Conservation (phyloP, 2,113 vertebrate species). For the Mystacornis crossleyi region DNA sequence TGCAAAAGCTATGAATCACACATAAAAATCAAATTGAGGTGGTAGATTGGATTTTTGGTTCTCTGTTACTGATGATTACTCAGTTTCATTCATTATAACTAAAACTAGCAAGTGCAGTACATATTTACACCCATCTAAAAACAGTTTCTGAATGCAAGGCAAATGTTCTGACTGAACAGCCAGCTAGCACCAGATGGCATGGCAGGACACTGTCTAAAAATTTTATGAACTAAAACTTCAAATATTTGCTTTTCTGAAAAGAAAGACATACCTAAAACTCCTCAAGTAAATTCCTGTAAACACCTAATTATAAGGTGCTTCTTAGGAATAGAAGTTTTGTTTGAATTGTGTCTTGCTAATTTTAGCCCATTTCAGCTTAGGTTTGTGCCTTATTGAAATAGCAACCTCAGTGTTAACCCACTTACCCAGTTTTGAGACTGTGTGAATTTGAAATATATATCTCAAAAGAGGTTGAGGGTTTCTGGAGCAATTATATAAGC, state of each 20-base stretch:
- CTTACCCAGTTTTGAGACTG: background rate
- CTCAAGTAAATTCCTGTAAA: background rate
- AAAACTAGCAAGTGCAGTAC: background rate
- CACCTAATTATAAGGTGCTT: background rate
- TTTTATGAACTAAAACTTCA: background rate
- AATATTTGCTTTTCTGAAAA: background rate
- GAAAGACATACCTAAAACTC: background rate
- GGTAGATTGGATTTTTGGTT: background rate
- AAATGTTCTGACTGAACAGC: background rate
- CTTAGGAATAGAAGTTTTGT: background rate
- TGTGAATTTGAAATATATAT: background rate
- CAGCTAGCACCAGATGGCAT: background rate
- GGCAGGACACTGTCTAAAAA: background rate
- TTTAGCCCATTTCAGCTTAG: background rate
- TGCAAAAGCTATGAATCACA: background rate
- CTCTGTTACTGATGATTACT: background rate
- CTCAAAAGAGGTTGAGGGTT: background rate
- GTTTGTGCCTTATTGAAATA: background rate
- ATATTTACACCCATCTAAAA: background rate
- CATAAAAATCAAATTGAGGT: background rate
- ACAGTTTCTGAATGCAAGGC: background rate
- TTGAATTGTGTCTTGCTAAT: background rate
- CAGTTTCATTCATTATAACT: conserved; percentile 40
- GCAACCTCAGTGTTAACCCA: background rate
- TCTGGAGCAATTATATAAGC: background rate